These are phyloP conservation scores for Ennomos erosarius DNA, from an alignment of 2,888 invertebrate species.

Conservation along the genomic window DNA sequence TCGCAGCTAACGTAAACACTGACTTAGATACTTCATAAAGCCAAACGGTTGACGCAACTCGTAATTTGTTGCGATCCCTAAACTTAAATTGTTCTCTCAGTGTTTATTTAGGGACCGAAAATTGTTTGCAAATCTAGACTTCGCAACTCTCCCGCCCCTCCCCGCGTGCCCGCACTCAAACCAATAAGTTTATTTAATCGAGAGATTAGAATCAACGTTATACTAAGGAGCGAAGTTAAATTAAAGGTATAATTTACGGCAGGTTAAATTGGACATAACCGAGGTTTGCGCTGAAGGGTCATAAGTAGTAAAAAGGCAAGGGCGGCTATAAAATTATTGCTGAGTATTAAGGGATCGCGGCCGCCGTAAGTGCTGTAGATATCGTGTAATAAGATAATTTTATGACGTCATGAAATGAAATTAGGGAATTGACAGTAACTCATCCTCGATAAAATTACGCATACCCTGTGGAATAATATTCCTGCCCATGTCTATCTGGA, in stretches of 20 bases:
- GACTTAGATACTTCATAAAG: neutral
- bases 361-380: conserved; percentile 36
- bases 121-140: conserved; percentile 13
- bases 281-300: conserved; percentile 32
- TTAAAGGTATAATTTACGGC: conserved; percentile 30
- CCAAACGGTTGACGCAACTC: conserved; percentile 1
- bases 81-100: conserved; percentile 8
- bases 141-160: neutral
- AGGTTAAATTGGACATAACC: conserved; percentile 33
- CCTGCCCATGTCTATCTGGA: conserved; percentile 20
- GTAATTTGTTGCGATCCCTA: conserved; percentile 11
- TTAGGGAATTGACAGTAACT: conserved; percentile 37
- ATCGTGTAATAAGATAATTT: conserved; percentile 39
- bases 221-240: conserved; percentile 28
- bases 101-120: conserved; percentile 11
- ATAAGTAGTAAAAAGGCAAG: conserved; percentile 38
- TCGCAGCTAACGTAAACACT: neutral
- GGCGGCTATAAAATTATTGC: conserved; percentile 39
- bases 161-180: neutral
- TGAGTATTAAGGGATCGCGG: conserved; percentile 41
- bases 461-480: conserved; percentile 17
- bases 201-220: conserved; percentile 22
- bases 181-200: conserved; percentile 19
- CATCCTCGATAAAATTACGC: conserved; percentile 24
- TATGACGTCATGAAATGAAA: conserved; percentile 41